Evolutionary conservation across 2,888 invertebrate genomes (phyloP), one percentile per base, ranked within the genome.

Genomic region (Scaeva pyrastri): DNA sequence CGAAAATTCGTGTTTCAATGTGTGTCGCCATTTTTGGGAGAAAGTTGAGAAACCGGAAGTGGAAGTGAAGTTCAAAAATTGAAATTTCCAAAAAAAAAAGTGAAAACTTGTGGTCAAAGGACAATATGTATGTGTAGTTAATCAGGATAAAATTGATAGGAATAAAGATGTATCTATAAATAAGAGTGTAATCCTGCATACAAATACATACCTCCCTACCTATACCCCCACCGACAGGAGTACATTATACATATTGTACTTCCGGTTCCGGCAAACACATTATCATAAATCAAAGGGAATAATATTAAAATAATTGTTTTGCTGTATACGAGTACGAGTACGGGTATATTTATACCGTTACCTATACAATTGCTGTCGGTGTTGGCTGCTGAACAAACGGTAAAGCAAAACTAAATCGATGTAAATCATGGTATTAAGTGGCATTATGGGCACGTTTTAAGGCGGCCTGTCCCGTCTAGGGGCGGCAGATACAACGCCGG

Each of bases 381-480:
- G 58, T 55, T 43, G 56, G 31, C 41, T 16, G 11, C 23, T 48
- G 19, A 36, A 48, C 62, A 62, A 62, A 48, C 21, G 60, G 80
- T 72, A 41, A 45, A 72, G 73, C 55, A 36, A 16, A 73, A 78
- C 78, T 78, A 83, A 83, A 78, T 78, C 73, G 72, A 62, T 85
- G 81, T 81, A 81, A 85, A 81, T 85, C 85, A 85, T 72, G 68
- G 80, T 16, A 80, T 80, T 80, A 85, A 85, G 66, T 76, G 71
- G 81, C 52, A 70, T 73, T 78, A 73, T 56, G 56, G 64, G 36
- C 45, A 70, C 62, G 55, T 41, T 66, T 78, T 31, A 7, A 31
- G 31, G 31, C 31, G 8, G 31, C 31, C 8, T 31, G 31, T 5
- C 31, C 31, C 8, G 31, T 1, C 31, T 8, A 31, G 31, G 31